Base-by-base conservation (phyloP, 2,888 invertebrate genomes). In the Ariolimax columbianus region DNA sequence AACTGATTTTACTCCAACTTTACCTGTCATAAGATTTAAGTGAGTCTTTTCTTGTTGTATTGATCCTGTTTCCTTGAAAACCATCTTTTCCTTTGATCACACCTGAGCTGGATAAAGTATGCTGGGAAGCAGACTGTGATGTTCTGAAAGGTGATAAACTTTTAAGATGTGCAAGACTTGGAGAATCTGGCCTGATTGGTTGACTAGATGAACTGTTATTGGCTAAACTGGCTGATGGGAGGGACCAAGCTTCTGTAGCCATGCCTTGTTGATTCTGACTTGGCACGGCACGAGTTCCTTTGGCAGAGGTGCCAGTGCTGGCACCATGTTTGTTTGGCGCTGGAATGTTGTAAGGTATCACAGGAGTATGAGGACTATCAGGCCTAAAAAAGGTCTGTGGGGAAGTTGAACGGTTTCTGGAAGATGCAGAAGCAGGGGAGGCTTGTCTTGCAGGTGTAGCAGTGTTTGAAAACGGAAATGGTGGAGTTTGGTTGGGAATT, bases 121-220 rank as follows among this genome's bases (percentile, higher is more conserved):
- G 38, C 1, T 7, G 0, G 36, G 17, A 30, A 70, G 33, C n/a
- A 30, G 36, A 30, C 14, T 77, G 40, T 33, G 77, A 26, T 38
- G 30, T 19, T 47, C 1, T 78, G 23, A 83, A 59, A 23, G 84
- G 73, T 19, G 84, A 79, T 36, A 73, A 73, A n/a, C 73, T 84
- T 47, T 72, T 72, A 23, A 80, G 63, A 36, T 63, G 83, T 9
- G 51, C 55, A 0, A 82, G 82, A 14, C 80, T 77, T 2, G 86
- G 85, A n/a, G 87, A 87, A 47, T 83, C 78, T 70, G 84, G 82
- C 7, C 86, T 51, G 47, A 78, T 72, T 30, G 68, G 77, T 17
- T 77, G 77, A 47, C 51, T 63, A 66, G 75, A n/a, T 19, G 47
- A 36, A 36, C 9, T 36, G 66, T 19, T 40, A 77, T 17, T 47